Base-by-base conservation (phyloP, 2,113 vertebrate genomes). In the Rostratula benghalensis region DNA sequence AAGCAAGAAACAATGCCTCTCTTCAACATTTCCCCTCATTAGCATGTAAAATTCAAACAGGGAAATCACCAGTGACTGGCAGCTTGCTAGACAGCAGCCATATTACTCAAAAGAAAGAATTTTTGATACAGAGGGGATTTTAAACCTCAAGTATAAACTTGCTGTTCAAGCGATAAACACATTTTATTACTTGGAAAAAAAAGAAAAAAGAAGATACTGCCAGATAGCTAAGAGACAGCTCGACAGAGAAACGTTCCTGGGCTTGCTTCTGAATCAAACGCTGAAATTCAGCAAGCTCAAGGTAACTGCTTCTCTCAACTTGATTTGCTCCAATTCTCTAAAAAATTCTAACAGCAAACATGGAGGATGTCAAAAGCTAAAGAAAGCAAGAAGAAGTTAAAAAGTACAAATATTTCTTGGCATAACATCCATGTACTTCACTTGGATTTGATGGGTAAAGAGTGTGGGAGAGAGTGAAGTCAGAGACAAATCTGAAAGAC, bases 321-420 rank as follows among this genome's bases (percentile, higher is more conserved):
- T 67, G 61, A 93, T 95, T 93, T 77, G 39, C 43, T 90, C 94
- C 31, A 2, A 20, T 33, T 75, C 0, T 0, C 69, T 78, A 93
- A 94, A 93, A 45, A 94, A 91, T 46, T 59, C 56, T 57, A 81
- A 71, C 33, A 78, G 92, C 33, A 95, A 89, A 85, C 87, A 88
- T 41, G 83, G 78, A 86, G 53, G 65, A 90, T 84, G 83, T 39
- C 73, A 93, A 67, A 67, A 83, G 83, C 91, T 86, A 95, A 90
- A 95, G 83, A 93, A 91, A 95, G 87, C 69, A 95, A 67, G 80
- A 41, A 85, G 61, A 88, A 91, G 61, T 80, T 73, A 17, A 89
- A 82, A 87, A 91, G 92, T 91, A 95, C 80, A 93, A 91, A 85
- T 96, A 94, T 76, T 91, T 71, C 89, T 76, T 95, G 95, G 96